Percentiles rank a stretch among this genome's conserved stretches.
These are phyloP conservation scores for Hycleus phaleratus DNA, from an alignment of 1,140 invertebrate species.

Conservation along the genomic window DNA sequence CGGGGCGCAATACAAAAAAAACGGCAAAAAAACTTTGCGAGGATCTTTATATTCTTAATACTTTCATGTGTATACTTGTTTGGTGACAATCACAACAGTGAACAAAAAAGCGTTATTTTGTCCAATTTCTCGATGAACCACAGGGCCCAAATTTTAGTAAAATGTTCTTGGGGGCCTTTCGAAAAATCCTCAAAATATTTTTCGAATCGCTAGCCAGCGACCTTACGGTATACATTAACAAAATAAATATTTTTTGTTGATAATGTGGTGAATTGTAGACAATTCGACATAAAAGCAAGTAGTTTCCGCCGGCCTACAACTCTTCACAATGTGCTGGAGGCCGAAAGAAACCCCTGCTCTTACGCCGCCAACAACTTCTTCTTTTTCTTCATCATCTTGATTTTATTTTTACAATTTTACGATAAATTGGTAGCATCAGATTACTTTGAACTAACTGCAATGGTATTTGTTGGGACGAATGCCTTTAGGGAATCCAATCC, in stretches of 20 bases:
- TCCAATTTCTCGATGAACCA: not conserved
- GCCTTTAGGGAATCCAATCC: too few relatives aligned
- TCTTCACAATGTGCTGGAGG: slow-evolving; percentile 68
- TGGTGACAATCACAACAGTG: too few relatives aligned
- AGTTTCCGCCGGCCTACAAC: slow-evolving; percentile 90
- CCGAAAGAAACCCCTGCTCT: slow-evolving; percentile 81
- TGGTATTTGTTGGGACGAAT: too few relatives aligned
- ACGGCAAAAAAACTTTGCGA: not conserved
- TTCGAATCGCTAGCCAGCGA: too few relatives aligned
- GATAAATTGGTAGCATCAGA: too few relatives aligned
- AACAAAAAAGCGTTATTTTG: not conserved
- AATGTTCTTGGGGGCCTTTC: too few relatives aligned
- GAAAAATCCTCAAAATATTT: too few relatives aligned
- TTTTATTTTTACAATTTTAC: not conserved
- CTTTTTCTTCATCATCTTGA: not conserved
- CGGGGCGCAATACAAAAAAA: not conserved
- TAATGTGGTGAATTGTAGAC: not conserved
- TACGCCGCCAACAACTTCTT: not conserved
- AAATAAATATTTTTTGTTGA: too few relatives aligned
- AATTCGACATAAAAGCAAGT: slow-evolving; percentile 53
- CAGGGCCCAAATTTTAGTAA: not conserved
- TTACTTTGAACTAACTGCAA: too few relatives aligned
- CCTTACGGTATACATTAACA: too few relatives aligned
- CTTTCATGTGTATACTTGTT: too few relatives aligned
- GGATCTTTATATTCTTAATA: too few relatives aligned